Conservation (phyloP, 37 sponge, comb jelly and placozoan species). For the Beroe forskalii region DNA sequence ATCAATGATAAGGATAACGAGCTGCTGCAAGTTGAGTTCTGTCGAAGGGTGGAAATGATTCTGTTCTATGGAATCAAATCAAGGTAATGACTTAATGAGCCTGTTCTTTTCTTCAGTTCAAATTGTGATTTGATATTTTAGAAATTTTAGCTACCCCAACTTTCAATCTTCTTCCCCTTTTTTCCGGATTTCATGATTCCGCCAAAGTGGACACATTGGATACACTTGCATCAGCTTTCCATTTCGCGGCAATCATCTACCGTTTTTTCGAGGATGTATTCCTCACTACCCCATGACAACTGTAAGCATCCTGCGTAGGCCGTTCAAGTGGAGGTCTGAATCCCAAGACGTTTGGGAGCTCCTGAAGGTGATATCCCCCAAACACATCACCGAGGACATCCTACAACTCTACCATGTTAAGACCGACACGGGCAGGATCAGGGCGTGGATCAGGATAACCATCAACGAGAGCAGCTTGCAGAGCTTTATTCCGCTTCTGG, state of each 20-base stretch:
- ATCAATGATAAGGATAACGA: not conserved
- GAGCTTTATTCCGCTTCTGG: slow-evolving; percentile 86
- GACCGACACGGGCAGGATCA: slow-evolving; percentile 75
- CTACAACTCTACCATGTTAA: slow-evolving; percentile 77
- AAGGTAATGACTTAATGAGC: slow-evolving; percentile 28
- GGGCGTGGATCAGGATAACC: slow-evolving; percentile 84
- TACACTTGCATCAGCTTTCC: too few relatives aligned
- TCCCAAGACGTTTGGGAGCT: slow-evolving; percentile 44
- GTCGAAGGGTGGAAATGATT: slow-evolving; percentile 17
- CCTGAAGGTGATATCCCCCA: not conserved
- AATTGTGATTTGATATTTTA: too few relatives aligned
- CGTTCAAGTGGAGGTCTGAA: slow-evolving; percentile 37
- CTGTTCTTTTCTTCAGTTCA: too few relatives aligned
- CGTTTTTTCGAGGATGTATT: too few relatives aligned
- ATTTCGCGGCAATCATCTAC: too few relatives aligned
- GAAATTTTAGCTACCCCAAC: too few relatives aligned
- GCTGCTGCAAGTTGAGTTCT: slow-evolving; percentile 54
- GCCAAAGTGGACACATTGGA: too few relatives aligned
- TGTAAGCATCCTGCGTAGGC: too few relatives aligned
- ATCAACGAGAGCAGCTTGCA: slow-evolving; percentile 91
- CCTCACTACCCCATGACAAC: too few relatives aligned
- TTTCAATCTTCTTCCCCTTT: too few relatives aligned
- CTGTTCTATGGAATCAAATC: slow-evolving; percentile 22
- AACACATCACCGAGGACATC: slow-evolving; percentile 49
- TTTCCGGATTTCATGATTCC: too few relatives aligned